Evolutionary conservation across 2,888 invertebrate species (phyloP).

Genomic region (Molorchus minor): DNA sequence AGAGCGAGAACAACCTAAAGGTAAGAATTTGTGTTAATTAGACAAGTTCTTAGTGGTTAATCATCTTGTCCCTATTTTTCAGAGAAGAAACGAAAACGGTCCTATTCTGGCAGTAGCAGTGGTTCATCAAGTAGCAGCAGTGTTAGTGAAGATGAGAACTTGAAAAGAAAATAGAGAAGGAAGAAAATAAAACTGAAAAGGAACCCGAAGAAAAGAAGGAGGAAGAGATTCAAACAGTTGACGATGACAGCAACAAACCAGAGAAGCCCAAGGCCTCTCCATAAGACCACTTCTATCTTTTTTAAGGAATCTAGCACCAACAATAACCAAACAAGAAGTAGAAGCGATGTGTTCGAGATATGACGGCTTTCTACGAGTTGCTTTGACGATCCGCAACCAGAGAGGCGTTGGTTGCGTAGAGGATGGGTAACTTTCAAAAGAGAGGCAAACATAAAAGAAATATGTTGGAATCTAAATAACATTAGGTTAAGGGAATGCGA

Average conservation of each 20-base stretch:
- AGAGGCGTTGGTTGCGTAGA: conserved; percentile 93
- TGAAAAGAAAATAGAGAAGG: too few species aligned
- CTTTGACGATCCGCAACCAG: conserved; percentile 97
- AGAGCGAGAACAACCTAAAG: conserved; percentile 52
- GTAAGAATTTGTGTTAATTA: conserved; percentile 21
- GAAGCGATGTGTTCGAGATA: conserved; percentile 80
- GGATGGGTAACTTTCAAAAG: conserved; percentile 99
- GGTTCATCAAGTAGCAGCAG: conserved; percentile 65
- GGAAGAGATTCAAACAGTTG: conserved; percentile 62
- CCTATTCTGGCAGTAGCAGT: conserved; percentile 65
- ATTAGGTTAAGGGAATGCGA: conserved; percentile 92
- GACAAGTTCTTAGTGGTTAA: too few species aligned
- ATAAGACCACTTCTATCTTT: conserved; percentile 98
- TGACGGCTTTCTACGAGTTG: conserved; percentile 93
- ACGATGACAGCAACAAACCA: conserved; percentile 64
- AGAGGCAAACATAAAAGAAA: conserved; percentile 98
- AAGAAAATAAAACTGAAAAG: conserved; percentile 38
- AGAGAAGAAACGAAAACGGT: conserved; percentile 63
- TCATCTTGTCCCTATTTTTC: too few species aligned
- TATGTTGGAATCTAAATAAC: conserved; percentile 98
- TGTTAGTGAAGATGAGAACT: conserved; percentile 62
- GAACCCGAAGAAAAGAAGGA: conserved; percentile 52
- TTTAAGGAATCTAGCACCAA: conserved; percentile 92
- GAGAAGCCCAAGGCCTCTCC: conserved; percentile 77
- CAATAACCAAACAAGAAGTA: conserved; percentile 95